Conservation (phyloP, 2,888 invertebrate species). For the Buathra laborator region DNA sequence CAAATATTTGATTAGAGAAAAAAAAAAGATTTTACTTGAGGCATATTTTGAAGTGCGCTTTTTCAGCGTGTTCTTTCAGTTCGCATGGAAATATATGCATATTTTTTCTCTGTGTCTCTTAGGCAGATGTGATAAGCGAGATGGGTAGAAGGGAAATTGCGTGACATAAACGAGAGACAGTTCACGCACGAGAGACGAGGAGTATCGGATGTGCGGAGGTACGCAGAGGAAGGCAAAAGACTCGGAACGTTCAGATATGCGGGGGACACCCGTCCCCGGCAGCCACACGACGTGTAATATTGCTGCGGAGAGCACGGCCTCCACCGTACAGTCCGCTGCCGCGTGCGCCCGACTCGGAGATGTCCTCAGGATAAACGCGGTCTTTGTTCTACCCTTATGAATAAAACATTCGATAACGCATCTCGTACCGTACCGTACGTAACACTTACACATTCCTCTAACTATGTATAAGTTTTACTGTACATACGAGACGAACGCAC, state of each 20-base stretch:
- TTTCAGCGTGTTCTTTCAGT: conserved; percentile 13
- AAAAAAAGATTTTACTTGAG: neutral
- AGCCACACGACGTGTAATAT: conserved; percentile 63
- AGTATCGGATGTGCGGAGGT: conserved; percentile 19
- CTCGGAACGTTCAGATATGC: conserved; percentile 33
- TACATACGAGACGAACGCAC: conserved; percentile 19
- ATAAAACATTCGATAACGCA: conserved; percentile 85
- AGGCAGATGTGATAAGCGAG: conserved; percentile 11
- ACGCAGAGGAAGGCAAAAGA: conserved; percentile 31
- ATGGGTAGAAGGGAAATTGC: conserved; percentile 25
- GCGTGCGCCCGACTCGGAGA: conserved; percentile 77
- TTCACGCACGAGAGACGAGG: conserved; percentile 60
- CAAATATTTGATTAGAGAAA: neutral
- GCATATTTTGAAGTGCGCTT: neutral
- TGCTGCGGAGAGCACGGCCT: conserved; percentile 31
- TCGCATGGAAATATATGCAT: conserved; percentile 30
- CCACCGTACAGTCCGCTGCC: conserved; percentile 70
- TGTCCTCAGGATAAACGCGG: conserved; percentile 84
- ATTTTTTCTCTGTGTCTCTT: conserved; percentile 10
- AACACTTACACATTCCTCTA: conserved; percentile 64
- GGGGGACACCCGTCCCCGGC: conserved; percentile 62
- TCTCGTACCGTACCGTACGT: conserved; percentile 75
- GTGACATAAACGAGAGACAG: conserved; percentile 58
- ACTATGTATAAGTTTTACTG: conserved; percentile 24
- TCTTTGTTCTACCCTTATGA: conserved; percentile 85